A percentile compares a stretch with the other conserved stretches of the same genome.
Conservation (phyloP, 2,113 vertebrate genomes). For the Callipepla californica region DNA sequence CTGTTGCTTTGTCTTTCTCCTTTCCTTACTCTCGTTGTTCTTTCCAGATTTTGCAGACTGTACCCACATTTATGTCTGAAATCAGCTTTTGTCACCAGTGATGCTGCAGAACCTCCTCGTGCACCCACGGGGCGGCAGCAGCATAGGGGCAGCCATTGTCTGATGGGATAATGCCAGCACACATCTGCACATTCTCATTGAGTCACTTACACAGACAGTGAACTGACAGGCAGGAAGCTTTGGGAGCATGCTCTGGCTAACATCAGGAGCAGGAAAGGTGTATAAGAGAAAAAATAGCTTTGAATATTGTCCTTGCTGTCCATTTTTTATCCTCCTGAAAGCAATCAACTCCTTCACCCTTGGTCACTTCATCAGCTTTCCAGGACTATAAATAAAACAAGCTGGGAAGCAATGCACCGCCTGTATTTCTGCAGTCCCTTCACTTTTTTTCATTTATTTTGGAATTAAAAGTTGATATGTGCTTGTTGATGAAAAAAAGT, state of each 20-base stretch:
- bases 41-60: not conserved
- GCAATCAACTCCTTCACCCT: not conserved
- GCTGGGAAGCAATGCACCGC: not conserved
- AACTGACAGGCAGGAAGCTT: conserved; percentile 2
- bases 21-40: not conserved
- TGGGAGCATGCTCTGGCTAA: not conserved
- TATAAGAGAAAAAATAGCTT: not conserved
- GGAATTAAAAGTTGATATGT: not conserved
- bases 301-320: not conserved
- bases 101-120: not conserved
- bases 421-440: not conserved
- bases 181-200: not conserved
- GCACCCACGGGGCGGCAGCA: not conserved
- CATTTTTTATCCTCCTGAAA: conserved; percentile 8
- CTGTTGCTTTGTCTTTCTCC: not conserved
- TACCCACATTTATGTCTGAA: not conserved
- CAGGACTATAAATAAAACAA: conserved; percentile 26
- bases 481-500: not conserved
- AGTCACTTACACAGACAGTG: not conserved
- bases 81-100: not conserved
- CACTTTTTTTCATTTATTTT: not conserved
- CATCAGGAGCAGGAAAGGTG: not conserved
- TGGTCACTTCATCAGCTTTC: not conserved
- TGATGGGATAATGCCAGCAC: conserved; percentile 18
- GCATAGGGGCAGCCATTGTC: not conserved